Evolutionary conservation across 2,797 vertebrate genomes (phyloP).

Genomic region (Lepus oiostolus): DNA sequence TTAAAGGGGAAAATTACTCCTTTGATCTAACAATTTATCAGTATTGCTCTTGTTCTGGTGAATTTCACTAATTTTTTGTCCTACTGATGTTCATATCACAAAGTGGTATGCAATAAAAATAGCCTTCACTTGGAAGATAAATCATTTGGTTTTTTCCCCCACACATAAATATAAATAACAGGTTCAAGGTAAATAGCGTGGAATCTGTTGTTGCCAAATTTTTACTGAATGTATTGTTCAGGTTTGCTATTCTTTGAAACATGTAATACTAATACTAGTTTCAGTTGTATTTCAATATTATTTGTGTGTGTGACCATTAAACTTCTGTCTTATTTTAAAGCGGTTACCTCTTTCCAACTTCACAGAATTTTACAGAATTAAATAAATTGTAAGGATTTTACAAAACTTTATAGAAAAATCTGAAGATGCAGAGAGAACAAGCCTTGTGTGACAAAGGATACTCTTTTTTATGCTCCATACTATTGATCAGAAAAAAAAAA

Average conservation of each 20-base stretch:
- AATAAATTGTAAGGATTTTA: too few species aligned
- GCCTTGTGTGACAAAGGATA: neutral
- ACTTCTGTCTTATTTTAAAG: conserved; percentile 58
- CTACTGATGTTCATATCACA: conserved; percentile 54
- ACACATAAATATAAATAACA: conserved; percentile 8
- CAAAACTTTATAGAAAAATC: neutral
- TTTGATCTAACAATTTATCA: conserved; percentile 48
- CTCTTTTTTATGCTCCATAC: conserved; percentile 67
- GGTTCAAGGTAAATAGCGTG: conserved; percentile 20
- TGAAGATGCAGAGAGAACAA: conserved; percentile 73
- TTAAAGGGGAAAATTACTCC: conserved; percentile 54
- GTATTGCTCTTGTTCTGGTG: conserved; percentile 56
- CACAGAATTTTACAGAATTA: conserved; percentile 3
- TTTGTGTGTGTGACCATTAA: conserved; percentile 16
- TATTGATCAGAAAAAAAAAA: conserved; percentile 73
- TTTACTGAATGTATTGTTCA: conserved; percentile 60
- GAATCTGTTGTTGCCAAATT: conserved; percentile 71
- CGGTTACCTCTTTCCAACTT: conserved; percentile 56
- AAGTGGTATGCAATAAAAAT: conserved; percentile 26
- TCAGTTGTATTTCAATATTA: conserved; percentile 49
- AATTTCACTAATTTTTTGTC: conserved; percentile 24
- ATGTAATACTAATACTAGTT: conserved; percentile 33
- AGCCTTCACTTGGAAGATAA: conserved; percentile 24
- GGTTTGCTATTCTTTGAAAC: conserved; percentile 57
- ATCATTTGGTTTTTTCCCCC: neutral